phyloP scores from a whole-genome alignment of 2,113 vertebrate genomes.

The Tapirus terrestris region DNA sequence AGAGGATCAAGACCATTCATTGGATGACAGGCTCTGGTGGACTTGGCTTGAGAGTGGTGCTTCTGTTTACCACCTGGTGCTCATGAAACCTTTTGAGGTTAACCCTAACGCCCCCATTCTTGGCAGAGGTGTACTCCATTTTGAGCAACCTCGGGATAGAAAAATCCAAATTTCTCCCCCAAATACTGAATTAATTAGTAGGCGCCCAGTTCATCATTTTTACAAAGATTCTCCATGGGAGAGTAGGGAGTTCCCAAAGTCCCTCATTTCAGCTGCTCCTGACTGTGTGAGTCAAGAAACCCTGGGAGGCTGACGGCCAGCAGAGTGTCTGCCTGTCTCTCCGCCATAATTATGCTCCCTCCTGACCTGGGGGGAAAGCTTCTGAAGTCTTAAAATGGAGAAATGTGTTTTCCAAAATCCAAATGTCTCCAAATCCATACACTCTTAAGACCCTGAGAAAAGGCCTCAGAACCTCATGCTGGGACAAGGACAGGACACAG shows the following conservation, averaged over 20 bases:
- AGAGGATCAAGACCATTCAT: too few species aligned
- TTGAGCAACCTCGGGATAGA: neutral
- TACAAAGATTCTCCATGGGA: neutral
- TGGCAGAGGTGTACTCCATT: neutral
- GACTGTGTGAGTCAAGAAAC: neutral
- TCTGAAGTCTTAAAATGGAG: neutral
- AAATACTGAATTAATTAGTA: neutral
- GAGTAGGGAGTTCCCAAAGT: neutral
- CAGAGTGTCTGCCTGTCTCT: neutral
- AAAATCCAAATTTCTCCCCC: neutral
- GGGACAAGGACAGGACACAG: neutral
- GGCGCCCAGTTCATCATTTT: neutral
- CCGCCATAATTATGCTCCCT: neutral
- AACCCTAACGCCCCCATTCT: neutral
- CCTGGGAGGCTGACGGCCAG: neutral
- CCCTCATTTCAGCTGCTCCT: neutral
- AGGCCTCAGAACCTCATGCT: neutral
- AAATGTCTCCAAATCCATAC: neutral
- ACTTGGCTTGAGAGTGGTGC: neutral
- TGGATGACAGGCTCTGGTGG: neutral
- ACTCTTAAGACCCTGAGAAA: neutral
- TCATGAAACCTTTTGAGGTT: neutral
- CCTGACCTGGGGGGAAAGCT: too few species aligned
- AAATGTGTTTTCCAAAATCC: neutral
- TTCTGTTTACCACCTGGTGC: accelerated